A percentile compares a stretch with the other conserved stretches of the same genome.
Conservation (phyloP, 2,113 vertebrate genomes). For the Ia io region DNA sequence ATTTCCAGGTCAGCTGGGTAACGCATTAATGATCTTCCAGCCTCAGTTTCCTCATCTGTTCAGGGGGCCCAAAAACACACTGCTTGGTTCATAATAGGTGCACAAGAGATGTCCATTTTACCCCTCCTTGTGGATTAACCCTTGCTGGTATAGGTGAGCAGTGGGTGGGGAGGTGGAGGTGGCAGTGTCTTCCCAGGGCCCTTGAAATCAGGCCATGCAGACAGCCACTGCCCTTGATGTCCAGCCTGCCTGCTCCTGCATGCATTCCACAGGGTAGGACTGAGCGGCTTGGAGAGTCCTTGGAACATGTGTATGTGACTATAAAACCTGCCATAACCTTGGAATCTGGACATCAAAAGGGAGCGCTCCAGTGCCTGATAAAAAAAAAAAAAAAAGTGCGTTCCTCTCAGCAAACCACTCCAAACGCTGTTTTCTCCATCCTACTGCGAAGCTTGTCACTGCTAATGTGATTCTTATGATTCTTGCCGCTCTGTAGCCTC, state of each 20-base stretch:
- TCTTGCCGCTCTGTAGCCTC: conserved; percentile 45
- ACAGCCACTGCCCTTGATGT: background rate
- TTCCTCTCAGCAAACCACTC: conserved; percentile 74
- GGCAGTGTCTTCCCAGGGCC: background rate
- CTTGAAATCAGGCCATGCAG: background rate
- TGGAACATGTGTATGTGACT: conserved; percentile 44
- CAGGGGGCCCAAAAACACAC: background rate
- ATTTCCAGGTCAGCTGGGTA: background rate
- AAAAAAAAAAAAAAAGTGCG: conserved; percentile 59
- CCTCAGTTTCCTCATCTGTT: conserved; percentile 31
- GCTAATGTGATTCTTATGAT: conserved; percentile 63
- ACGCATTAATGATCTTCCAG: background rate
- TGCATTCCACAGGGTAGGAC: background rate
- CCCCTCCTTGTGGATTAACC: background rate
- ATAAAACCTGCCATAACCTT: conserved; percentile 60
- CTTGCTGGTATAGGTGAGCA: background rate
- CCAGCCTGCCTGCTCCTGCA: background rate
- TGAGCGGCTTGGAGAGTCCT: background rate
- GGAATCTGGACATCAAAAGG: conserved; percentile 79
- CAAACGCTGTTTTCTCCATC: conserved; percentile 50
- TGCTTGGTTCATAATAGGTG: background rate
- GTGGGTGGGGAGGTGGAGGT: background rate
- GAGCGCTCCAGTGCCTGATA: conserved; percentile 76
- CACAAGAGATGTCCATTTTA: background rate
- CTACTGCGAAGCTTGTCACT: conserved; percentile 62